A percentile compares a stretch with the other conserved stretches of the same genome.
Evolutionary conservation across 2,113 vertebrate genomes (phyloP).

Genomic region (Dromaius novaehollandiae): DNA sequence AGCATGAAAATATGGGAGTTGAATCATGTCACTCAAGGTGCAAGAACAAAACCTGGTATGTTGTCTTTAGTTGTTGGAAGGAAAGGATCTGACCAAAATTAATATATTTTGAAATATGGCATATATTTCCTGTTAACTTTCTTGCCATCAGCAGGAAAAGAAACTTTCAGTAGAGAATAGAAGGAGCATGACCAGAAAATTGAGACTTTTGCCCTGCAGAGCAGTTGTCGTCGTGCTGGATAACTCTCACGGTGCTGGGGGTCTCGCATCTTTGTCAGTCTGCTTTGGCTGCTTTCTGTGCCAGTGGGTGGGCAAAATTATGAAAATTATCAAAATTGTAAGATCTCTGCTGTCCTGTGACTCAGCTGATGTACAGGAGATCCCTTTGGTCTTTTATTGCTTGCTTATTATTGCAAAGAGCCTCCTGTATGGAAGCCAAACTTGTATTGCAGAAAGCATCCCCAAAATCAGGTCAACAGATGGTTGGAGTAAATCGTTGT

Average conservation of each 20-base stretch:
- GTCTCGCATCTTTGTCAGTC: accelerated
- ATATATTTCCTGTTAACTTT: background rate
- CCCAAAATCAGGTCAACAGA: background rate
- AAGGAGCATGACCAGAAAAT: background rate
- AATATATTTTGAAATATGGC: slow-evolving; percentile 4
- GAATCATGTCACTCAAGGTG: slow-evolving; percentile 11
- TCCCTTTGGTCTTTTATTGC: background rate
- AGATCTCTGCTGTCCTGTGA: background rate
- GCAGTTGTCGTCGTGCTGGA: accelerated
- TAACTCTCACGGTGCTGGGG: background rate
- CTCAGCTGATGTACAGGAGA: background rate
- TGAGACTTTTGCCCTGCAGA: background rate
- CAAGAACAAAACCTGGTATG: slow-evolving; percentile 1
- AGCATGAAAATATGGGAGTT: background rate
- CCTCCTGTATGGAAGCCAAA: background rate
- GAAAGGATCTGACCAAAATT: background rate
- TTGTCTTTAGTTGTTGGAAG: slow-evolving; percentile 20
- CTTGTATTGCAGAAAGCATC: background rate
- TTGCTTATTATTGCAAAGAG: background rate
- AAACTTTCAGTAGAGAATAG: background rate
- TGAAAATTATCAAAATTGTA: background rate
- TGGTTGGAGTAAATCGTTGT: background rate
- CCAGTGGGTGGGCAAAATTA: background rate
- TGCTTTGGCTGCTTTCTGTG: background rate
- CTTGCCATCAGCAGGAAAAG: background rate